Conservation (phyloP, 2,113 vertebrate genomes). For the Gulo gulo region DNA sequence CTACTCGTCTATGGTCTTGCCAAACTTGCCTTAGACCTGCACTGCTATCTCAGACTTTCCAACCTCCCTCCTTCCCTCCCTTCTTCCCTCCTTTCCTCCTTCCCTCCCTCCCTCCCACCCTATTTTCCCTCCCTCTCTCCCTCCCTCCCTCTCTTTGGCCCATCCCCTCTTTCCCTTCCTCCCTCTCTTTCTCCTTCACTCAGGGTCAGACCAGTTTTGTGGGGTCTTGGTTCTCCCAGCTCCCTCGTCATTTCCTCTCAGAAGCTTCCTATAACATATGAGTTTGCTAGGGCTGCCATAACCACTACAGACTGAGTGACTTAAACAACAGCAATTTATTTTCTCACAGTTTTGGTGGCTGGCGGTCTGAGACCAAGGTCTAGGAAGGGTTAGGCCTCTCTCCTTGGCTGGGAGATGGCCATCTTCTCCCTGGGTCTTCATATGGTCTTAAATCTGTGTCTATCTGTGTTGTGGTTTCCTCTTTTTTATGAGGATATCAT, state of each 20-base stretch:
- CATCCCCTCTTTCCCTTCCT: too few relatives aligned
- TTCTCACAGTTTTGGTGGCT: neutral
- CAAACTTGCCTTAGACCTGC: neutral
- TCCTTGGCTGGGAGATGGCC: neutral
- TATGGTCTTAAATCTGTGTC: neutral
- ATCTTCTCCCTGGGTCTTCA: neutral
- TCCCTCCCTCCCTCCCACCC: too few relatives aligned
- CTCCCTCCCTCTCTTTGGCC: too few relatives aligned
- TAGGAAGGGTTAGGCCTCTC: neutral
- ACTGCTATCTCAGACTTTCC: neutral
- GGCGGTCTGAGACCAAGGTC: neutral
- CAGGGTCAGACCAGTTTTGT: neutral
- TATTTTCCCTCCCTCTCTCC: neutral
- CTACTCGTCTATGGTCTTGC: neutral
- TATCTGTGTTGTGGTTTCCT: neutral
- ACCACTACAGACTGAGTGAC: neutral
- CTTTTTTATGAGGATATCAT: neutral
- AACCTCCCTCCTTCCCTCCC: neutral
- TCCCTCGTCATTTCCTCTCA: neutral
- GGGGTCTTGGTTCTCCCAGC: neutral
- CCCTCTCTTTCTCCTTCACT: neutral
- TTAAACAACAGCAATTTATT: neutral
- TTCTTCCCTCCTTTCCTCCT: neutral
- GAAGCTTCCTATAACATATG: neutral
- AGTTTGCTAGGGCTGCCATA: neutral